A percentile compares a stretch with the other conserved stretches of the same genome.
Conservation (phyloP, 2,113 vertebrate species). For the Microtus ochrogaster region DNA sequence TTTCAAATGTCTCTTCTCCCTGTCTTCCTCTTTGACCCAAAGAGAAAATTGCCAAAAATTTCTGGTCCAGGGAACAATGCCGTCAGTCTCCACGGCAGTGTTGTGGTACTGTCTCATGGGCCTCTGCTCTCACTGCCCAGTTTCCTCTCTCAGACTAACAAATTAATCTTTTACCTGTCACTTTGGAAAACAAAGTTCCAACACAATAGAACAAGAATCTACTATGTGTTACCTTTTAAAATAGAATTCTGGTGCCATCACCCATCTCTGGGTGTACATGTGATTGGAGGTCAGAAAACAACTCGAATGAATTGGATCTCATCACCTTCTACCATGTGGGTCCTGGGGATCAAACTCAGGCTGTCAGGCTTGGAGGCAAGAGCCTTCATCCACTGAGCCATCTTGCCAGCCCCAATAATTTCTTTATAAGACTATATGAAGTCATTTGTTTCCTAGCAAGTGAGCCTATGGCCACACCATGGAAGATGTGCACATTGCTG, state of each 20-base stretch:
- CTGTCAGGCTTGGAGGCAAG: neutral
- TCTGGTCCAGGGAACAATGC: neutral
- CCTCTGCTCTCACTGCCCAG: neutral
- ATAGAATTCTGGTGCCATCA: too few relatives aligned
- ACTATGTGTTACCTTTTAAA: neutral
- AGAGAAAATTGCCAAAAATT: neutral
- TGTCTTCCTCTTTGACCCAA: slow-evolving; percentile 30
- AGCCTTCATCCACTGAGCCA: neutral
- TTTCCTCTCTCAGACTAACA: neutral
- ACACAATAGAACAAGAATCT: neutral
- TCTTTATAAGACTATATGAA: neutral
- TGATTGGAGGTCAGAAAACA: neutral
- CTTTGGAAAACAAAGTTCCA: neutral
- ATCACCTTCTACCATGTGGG: neutral
- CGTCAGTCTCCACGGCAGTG: neutral
- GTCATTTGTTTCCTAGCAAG: neutral
- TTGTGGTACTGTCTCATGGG: neutral
- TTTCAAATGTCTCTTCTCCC: neutral
- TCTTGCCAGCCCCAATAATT: neutral
- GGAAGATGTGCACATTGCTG: neutral
- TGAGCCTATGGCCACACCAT: neutral
- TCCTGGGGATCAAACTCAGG: neutral
- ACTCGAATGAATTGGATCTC: neutral
- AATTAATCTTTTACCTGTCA: neutral
- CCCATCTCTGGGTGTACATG: too few relatives aligned